These are phyloP conservation scores for Molossus molossus DNA, from an alignment of 2,797 vertebrate species.

Conservation along the genomic window DNA sequence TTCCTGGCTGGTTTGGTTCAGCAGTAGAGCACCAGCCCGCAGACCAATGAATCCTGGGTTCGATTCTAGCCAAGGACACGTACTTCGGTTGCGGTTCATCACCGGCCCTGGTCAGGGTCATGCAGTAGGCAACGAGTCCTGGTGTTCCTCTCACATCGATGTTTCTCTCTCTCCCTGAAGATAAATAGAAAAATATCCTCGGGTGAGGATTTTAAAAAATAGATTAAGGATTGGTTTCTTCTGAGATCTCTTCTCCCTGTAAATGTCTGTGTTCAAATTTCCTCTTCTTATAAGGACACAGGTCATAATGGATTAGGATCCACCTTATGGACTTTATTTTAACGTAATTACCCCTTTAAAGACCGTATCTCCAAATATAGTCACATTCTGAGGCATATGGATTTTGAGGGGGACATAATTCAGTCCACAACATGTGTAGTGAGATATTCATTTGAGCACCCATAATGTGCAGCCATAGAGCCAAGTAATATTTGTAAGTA, in stretches of 20 bases:
- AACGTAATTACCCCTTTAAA: not conserved
- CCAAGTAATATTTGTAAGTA: slow-evolving; percentile 4
- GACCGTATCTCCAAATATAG: slow-evolving; percentile 25
- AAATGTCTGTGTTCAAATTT: not conserved
- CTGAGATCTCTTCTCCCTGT: not conserved
- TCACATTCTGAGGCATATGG: not conserved
- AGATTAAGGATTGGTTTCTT: slow-evolving; percentile 35
- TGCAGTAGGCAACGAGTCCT: no score
- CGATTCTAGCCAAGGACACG: no score
- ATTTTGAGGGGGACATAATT: not conserved
- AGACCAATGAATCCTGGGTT: no score
- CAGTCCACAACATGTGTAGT: not conserved
- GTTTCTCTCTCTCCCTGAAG: no score
- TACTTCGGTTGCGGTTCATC: no score
- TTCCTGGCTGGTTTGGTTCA: no score
- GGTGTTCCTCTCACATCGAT: no score
- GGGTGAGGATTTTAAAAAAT: no score
- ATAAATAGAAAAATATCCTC: no score
- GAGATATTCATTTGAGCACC: slow-evolving; percentile 27
- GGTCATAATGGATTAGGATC: not conserved
- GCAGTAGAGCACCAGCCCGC: no score
- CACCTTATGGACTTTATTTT: not conserved
- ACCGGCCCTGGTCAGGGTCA: no score
- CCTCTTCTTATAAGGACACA: slow-evolving; percentile 20
- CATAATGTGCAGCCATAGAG: not conserved